Evolutionary conservation across 1,140 invertebrate genomes (phyloP), one percentile per base, ranked within the genome.

Genomic region (Brachionus manjavacas): DNA sequence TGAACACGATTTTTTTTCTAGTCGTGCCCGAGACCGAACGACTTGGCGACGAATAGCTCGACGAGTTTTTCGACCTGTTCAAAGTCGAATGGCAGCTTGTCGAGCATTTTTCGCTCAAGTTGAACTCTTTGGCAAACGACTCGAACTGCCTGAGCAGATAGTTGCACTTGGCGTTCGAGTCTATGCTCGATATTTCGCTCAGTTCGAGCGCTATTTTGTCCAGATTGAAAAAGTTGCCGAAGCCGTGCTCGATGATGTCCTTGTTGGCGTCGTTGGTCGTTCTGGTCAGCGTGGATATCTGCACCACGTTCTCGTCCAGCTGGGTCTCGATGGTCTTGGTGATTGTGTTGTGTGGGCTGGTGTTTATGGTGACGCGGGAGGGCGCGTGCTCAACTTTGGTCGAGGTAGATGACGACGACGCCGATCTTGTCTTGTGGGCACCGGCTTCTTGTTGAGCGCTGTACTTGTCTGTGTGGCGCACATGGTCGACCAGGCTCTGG

Each of bases 161-260:
- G 39, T 64, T 81, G 23, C 79, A 81, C 20, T 81, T 76, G 23
- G 35, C 35, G 35, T 68, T 81, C 11, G 79, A 43, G 52, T 39
- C 79, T 39, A 43, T 49, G n/a, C 14, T 76, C 11, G 79, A 81
- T 25, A 81, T 39, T 81, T 81, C 28, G 60, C 79, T 81, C 11
- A 81, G 28, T 68, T 81, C 52, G n/a, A 81, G 39, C 7, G 79
- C 79, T 25, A 81, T 25, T 68, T 81, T 60, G 52, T 81, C 79
- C 25, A 81, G 28, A 60, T 81, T 68, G 20, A 81, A 81, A 68
- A 81, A 81, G 23, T 43, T 60, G 6, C 66, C 79, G 20, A 68
- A 25, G 16, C 41, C 64, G 0, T 39, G 6, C 7, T 60, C 52
- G 6, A 41, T 31, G 23, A 35, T 28, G 23, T 81, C 23, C 8